Conservation (phyloP, 2,113 vertebrate species). For the Cairina moschata region DNA sequence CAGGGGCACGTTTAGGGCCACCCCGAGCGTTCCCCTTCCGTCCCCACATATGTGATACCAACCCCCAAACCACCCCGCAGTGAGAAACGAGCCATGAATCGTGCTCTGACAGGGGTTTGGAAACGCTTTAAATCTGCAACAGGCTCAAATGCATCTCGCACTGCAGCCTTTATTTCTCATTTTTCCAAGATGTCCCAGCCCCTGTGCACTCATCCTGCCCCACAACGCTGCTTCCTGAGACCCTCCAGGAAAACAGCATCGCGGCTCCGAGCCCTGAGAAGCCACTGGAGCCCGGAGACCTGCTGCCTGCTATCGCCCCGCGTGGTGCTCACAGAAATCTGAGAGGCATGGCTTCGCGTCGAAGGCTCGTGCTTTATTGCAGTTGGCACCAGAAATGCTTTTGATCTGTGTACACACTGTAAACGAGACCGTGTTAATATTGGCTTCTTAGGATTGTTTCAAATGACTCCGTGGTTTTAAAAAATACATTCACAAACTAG, state of each 20-base stretch:
- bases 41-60: not conserved
- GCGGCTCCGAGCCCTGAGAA: not conserved
- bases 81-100: not conserved
- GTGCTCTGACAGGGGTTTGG: not conserved
- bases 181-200: not conserved
- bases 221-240: not conserved
- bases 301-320: not conserved
- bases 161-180: not conserved
- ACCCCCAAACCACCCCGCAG: not conserved
- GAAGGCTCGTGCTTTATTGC: slow-evolving; percentile 72
- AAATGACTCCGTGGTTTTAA: slow-evolving; percentile 41
- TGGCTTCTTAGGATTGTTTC: slow-evolving; percentile 52
- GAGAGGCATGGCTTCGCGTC: slow-evolving; percentile 59
- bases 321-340: slow-evolving; percentile 43
- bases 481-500: slow-evolving; percentile 75
- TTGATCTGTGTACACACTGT: slow-evolving; percentile 55
- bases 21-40: not conserved
- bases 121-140: not conserved
- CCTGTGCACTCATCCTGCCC: not conserved
- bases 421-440: slow-evolving; percentile 60
- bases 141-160: not conserved
- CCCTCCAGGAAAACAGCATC: not conserved
- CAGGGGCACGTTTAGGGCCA: not conserved
- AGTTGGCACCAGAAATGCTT: slow-evolving; percentile 71
- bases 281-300: not conserved